phyloP scores from a whole-genome alignment of 2,113 vertebrate genomes.

The Pterophyllum scalare region DNA sequence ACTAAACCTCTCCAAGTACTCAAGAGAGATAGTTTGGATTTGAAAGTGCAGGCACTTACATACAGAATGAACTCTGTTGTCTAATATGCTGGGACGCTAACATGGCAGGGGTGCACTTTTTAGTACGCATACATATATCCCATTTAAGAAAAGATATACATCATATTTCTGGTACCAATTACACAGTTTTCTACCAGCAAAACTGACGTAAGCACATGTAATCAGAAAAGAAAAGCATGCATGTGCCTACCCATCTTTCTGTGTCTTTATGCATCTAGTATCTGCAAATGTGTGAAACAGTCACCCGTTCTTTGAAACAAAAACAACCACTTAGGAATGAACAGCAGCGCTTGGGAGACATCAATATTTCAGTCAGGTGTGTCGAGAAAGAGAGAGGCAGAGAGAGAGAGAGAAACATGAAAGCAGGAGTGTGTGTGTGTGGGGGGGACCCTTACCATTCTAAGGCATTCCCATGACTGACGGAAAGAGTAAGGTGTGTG shows the following conservation, averaged over 20 bases:
- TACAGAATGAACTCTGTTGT: background rate
- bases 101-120: background rate
- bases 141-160: background rate
- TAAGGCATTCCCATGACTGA: slow-evolving; percentile 66
- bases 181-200: background rate
- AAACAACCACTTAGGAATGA: slow-evolving; percentile 76
- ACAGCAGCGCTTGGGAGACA: slow-evolving; percentile 68
- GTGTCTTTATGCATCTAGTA: slow-evolving; percentile 15
- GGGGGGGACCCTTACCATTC: slow-evolving; percentile 60
- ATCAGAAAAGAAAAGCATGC: background rate
- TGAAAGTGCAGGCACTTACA: background rate
- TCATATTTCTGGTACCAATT: background rate
- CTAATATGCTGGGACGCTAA: background rate
- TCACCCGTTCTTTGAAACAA: slow-evolving; percentile 63
- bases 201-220: background rate
- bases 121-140: background rate
- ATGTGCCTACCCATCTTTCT: slow-evolving; percentile 3
- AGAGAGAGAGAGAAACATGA: slow-evolving; percentile 39
- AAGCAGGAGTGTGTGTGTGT: slow-evolving; percentile 17
- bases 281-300: slow-evolving; percentile 24
- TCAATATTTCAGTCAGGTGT: slow-evolving; percentile 81
- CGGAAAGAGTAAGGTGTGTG: slow-evolving; percentile 35
- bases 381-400: slow-evolving; percentile 58
- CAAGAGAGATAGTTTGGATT: background rate
- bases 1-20: background rate